phyloP scores from a whole-genome alignment of 2,888 invertebrate species.

The Mesoligia furuncula region DNA sequence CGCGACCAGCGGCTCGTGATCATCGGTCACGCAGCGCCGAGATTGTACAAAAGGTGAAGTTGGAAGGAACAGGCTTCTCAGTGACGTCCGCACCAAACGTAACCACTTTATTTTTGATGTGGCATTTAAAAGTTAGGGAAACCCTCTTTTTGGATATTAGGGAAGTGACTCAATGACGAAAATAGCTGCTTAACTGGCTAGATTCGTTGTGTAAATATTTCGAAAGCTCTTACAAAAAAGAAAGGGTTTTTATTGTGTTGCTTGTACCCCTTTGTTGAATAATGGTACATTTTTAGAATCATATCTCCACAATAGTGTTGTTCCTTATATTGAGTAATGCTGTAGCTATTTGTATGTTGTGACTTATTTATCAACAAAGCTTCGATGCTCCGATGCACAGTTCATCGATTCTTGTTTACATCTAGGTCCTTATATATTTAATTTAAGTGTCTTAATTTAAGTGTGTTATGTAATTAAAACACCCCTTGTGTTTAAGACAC shows the following conservation, averaged over 20 bases:
- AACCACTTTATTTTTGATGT: conserved; percentile 47
- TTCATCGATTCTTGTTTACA: not conserved
- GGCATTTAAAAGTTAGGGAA: conserved; percentile 46
- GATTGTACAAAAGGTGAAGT: conserved; percentile 46
- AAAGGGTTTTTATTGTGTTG: not conserved
- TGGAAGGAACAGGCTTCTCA: conserved; percentile 63
- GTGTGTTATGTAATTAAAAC: not conserved
- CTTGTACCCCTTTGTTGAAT: conserved; percentile 2
- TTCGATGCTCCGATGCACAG: too few relatives aligned
- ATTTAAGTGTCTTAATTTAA: not conserved
- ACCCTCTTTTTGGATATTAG: conserved; percentile 13
- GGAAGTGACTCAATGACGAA: conserved; percentile 15
- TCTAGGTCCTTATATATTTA: not conserved
- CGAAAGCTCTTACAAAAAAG: conserved; percentile 18
- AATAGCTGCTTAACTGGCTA: conserved; percentile 42
- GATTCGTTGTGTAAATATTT: conserved; percentile 33
- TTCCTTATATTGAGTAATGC: not conserved
- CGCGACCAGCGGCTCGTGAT: conserved; percentile 47
- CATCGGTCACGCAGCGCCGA: conserved; percentile 53
- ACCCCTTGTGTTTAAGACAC: not conserved
- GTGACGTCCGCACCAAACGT: conserved; percentile 67
- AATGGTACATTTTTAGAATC: conserved; percentile 6
- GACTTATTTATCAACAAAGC: not conserved
- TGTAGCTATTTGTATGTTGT: not conserved
- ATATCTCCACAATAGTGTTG: not conserved